Percentiles rank a stretch among this genome's conserved stretches.
These are phyloP conservation scores for Lochmaea capreae DNA, from an alignment of 2,888 invertebrate genomes.

Conservation along the genomic window DNA sequence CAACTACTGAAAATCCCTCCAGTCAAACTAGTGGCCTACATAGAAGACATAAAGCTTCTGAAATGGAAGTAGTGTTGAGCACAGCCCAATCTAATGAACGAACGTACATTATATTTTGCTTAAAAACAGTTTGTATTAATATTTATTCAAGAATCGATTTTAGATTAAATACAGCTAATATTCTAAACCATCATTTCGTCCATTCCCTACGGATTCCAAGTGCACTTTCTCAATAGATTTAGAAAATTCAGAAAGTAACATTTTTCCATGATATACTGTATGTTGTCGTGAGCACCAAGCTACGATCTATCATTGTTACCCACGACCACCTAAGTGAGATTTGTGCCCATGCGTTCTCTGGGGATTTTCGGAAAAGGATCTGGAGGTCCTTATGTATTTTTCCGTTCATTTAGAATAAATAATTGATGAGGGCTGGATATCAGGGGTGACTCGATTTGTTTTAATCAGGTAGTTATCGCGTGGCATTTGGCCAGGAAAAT, in stretches of 20 bases:
- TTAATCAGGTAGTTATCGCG: conserved; percentile 34
- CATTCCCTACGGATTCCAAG: neutral
- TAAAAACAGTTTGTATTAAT: too few species aligned
- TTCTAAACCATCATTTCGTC: neutral
- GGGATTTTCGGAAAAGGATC: conserved; percentile 36
- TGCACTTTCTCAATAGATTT: conserved; percentile 10
- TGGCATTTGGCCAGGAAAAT: conserved; percentile 6
- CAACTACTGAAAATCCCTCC: too few species aligned
- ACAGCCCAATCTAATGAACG: too few species aligned
- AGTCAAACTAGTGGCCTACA: too few species aligned
- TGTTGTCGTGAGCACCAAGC: conserved; percentile 44
- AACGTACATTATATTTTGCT: too few species aligned
- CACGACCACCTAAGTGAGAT: conserved; percentile 58
- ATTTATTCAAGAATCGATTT: neutral
- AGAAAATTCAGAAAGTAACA: conserved; percentile 5
- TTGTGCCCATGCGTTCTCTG: conserved; percentile 53
- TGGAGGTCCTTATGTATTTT: conserved; percentile 42
- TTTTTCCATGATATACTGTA: conserved; percentile 45
- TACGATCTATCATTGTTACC: conserved; percentile 56
- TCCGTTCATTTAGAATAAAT: conserved; percentile 53
- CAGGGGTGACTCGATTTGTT: conserved; percentile 41
- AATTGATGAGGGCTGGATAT: conserved; percentile 51
- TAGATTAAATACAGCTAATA: neutral
- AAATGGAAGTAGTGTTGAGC: too few species aligned
- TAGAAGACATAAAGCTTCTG: too few species aligned